Base-by-base conservation (phyloP, 2,888 invertebrate species). In the Drosophila flavopinicola region DNA sequence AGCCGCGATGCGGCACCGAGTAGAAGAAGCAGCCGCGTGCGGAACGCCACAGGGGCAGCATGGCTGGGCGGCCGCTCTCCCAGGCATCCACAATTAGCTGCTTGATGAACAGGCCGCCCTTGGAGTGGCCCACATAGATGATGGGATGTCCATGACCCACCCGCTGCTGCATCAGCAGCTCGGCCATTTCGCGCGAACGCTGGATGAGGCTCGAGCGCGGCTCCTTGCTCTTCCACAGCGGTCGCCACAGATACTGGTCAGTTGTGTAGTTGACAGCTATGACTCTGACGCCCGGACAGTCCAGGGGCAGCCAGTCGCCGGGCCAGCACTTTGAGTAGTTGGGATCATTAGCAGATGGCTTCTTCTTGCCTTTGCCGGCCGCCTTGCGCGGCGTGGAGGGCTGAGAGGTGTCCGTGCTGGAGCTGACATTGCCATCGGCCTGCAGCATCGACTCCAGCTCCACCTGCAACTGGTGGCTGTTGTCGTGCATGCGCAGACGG, bases 101-200 rank as follows among this genome's bases (percentile, higher is more conserved):
- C 88, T 97, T 97, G 17, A 97, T 95, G 76, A 96, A 94, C 0
- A 97, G 91, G 0, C 97, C 97, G 3, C 98, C 98, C 91, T 97
- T 97, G 0, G 97, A 97, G 75, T 94, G 93, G 1, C 91, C 91
- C 3, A 97, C 95, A 96, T 97, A 97, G 11, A 97, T 92, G 52
- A 97, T 94, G 0, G 97, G 97, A 48, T 93, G 92, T 0, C 95
- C 94, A 48, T 95, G 93, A 0, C 95, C 96, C 11, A 96, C 94
- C 4, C 93, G 92, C 52, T 94, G 88, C 2, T 93, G 92, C 25
- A 95, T 91, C 71, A 96, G 91, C 51, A 94, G 91, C 2, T 93
- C 92, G 51, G 95, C 93, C 94, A 96, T 95, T 90, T 96, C 95
- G 13, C 93, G 92, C 0, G 95, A 94, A 70, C 96, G 90, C 75